Evolutionary conservation across 1,140 invertebrate species (phyloP), one percentile per base, ranked within the genome.

Genomic region (Aphelenchoides besseyi): DNA sequence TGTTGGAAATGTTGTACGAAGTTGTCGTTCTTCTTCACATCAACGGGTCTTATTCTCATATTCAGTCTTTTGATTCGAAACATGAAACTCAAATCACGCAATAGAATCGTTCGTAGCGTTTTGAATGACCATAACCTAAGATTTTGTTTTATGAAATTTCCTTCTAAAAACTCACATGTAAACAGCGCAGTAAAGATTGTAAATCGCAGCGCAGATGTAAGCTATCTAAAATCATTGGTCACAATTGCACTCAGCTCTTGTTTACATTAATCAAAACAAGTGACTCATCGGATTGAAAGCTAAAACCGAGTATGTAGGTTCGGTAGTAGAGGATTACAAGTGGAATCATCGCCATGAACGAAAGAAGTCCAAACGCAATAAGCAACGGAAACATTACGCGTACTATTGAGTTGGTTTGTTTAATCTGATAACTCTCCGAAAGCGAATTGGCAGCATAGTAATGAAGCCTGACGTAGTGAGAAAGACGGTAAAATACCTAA

Each of bases 131-230:
- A n/a, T n/a, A n/a, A n/a, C n/a, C n/a, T n/a, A n/a, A n/a, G n/a
- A n/a, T n/a, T n/a, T n/a, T n/a, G n/a, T n/a, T n/a, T n/a, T n/a
- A n/a, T n/a, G n/a, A n/a, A n/a, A n/a, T n/a, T n/a, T n/a, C n/a
- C n/a, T n/a, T n/a, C n/a, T n/a, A 48, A 48, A 23, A 48, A 48
- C 41, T 48, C 41, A 48, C 41, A 48, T 48, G 41, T 48, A 48
- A 12, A 23, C 41, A 48, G 41, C 41, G 23, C 12, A 16, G 41
- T 16, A 48, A 12, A 48, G 41, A 23, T 48, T 48, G 41, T 48
- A 48, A 48, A 48, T 16, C 12, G 41, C 41, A 48, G 12, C 12
- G 41, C 41, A 48, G 41, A 48, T 48, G 41, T 48, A 48, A 48
- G 41, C 41, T 12, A 48, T 12, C 41, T 48, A 23, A 12, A 48